Percentiles rank a stretch among this genome's conserved stretches.
phyloP scores from a whole-genome alignment of 2,888 invertebrate genomes.

The Dryocosmus kuriphilus region DNA sequence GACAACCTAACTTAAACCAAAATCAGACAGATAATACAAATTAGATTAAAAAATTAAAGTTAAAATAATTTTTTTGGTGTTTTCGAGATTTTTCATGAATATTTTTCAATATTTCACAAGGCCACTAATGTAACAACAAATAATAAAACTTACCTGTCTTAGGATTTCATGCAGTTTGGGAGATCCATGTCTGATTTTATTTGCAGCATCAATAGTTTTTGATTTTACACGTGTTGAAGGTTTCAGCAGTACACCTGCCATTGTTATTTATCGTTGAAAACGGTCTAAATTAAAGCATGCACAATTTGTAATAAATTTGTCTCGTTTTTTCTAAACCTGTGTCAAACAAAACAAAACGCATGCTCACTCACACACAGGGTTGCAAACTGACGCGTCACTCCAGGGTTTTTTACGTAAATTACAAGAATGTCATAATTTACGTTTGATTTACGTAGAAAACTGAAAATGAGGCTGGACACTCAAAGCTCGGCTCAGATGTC shows the following conservation, averaged over 20 bases:
- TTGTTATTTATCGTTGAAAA: constrained; percentile 43
- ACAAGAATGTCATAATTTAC: too few species aligned
- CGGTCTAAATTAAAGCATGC: neutral
- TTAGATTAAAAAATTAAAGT: neutral
- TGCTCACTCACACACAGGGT: too few species aligned
- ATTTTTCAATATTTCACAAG: neutral
- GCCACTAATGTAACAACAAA: neutral
- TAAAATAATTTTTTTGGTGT: neutral
- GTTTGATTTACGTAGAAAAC: too few species aligned
- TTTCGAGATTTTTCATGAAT: neutral
- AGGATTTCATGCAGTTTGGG: constrained; percentile 75
- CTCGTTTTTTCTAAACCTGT: neutral
- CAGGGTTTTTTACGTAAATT: too few species aligned
- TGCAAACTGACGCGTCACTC: too few species aligned
- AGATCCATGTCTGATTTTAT: constrained; percentile 71
- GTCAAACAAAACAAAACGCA: neutral
- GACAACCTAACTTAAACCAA: too few species aligned
- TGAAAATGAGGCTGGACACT: too few species aligned
- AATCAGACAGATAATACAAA: neutral
- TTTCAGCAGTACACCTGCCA: constrained; percentile 61
- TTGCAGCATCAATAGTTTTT: constrained; percentile 62
- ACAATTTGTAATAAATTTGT: neutral
- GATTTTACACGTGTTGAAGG: constrained; percentile 62
- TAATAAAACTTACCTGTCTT: constrained; percentile 72
- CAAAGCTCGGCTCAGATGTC: too few species aligned